Base-by-base conservation (phyloP, 2,113 vertebrate species). In the Macaca mulatta region DNA sequence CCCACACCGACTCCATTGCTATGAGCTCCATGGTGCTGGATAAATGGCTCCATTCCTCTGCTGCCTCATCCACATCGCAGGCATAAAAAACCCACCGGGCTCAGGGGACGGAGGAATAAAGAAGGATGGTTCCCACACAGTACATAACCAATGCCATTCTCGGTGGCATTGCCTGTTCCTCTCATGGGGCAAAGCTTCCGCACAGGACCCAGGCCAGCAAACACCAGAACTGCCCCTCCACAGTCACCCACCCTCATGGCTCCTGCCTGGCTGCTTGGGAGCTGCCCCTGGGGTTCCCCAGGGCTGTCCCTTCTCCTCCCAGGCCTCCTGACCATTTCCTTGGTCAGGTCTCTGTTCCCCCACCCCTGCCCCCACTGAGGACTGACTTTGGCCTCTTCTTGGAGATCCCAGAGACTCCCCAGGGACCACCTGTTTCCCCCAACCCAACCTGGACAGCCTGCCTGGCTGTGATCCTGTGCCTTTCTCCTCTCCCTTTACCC, bases 101-200 rank as follows among this genome's bases (percentile, higher is more conserved):
- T 55, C 52, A 20, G 52, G 6, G 52, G 52, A 7, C 18, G 52
- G 52, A 55, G 52, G 6, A 55, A 55, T 55, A 55, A 20, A 55
- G 52, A 55, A 55, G 7, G 2, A 5, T 14, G 12, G 5, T 20
- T 59, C 6, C 61, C 32, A 27, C 3, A 10, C 17, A 30, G 8
- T 27, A 5, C 2, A 22, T 35, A 5, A 18, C 14, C 20, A 32
- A 22, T 43, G 8, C 27, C 0, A 17, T 9, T 57, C 59, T 38
- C 4, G 0, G n/a, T 0, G 38, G 8, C 11, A 0, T 1, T 52
- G 32, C 69, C 20, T 11, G 0, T 32, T 20, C 4, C 10, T 18
- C 0, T 55, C 61, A 3, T 0, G 0, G 18, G 50, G 20, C 8
- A 12, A 10, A 72, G 5, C n/a, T 5, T n/a, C 70, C 48, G 16